phyloP scores from a whole-genome alignment of 2,113 vertebrate species.

The Plectropomus leopardus region DNA sequence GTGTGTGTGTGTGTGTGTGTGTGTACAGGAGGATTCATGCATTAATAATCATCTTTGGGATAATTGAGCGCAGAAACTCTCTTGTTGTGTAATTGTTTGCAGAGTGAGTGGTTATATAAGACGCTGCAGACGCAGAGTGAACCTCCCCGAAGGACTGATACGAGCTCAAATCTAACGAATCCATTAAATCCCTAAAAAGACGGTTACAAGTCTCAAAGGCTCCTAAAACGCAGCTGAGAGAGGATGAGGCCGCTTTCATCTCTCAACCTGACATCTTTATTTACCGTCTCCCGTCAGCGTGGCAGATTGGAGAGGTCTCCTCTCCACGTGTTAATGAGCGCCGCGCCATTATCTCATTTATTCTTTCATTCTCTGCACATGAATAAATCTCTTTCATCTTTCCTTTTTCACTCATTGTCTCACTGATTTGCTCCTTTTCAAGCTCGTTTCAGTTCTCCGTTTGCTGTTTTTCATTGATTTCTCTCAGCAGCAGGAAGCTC shows the following conservation, averaged over 20 bases:
- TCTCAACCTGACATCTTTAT: conserved; percentile 63
- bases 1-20: background rate
- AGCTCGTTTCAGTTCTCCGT: background rate
- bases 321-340: conserved; percentile 57
- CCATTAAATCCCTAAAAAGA: conserved; percentile 64
- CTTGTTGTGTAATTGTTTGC: conserved; percentile 40
- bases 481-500: background rate
- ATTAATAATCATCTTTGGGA: conserved; percentile 22
- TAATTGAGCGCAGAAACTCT: background rate
- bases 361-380: conserved; percentile 23
- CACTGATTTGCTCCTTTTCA: conserved; percentile 25
- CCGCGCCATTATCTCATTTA: conserved; percentile 37
- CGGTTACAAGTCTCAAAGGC: conserved; percentile 40
- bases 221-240: too few species aligned
- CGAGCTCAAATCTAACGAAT: conserved; percentile 58
- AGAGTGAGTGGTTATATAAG: conserved; percentile 29
- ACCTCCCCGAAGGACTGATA: conserved; percentile 54
- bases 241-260: conserved; percentile 57
- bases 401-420: conserved; percentile 16
- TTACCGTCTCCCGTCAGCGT: conserved; percentile 49
- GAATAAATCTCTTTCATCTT: conserved; percentile 56
- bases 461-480: background rate
- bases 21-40: background rate
- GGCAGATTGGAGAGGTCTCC: too few species aligned
- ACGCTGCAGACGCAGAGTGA: conserved; percentile 23